These are phyloP conservation scores for Pantala flavescens DNA, from an alignment of 1,140 invertebrate species.

Conservation along the genomic window DNA sequence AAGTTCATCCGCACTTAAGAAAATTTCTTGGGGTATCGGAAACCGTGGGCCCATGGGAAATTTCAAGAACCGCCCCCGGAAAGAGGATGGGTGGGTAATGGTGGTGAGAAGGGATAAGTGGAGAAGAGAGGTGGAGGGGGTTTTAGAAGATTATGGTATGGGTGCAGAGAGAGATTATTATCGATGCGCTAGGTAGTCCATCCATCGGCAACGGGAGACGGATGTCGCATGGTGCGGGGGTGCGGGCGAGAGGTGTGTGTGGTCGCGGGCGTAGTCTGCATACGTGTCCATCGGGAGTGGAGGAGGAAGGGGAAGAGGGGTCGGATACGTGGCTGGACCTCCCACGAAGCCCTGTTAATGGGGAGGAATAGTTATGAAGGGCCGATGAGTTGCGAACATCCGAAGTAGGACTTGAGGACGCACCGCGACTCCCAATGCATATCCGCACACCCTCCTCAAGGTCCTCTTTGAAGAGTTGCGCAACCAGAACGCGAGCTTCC, in stretches of 20 bases:
- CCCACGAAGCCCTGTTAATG: neutral
- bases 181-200: conserved; percentile 6
- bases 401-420: neutral
- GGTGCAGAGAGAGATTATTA: neutral
- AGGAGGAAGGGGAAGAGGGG: neutral
- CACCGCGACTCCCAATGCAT: no score
- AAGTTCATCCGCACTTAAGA: no score
- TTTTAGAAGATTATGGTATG: neutral
- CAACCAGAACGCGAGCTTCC: neutral
- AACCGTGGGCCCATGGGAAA: no score
- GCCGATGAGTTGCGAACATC: neutral
- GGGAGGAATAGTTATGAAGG: neutral
- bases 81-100: no score
- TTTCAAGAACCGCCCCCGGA: no score
- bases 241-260: neutral
- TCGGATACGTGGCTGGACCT: neutral
- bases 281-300: neutral
- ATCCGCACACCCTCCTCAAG: no score
- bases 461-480: neutral
- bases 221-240: conserved; percentile 10
- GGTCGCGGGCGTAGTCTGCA: neutral
- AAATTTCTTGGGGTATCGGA: no score
- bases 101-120: neutral
- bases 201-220: neutral
- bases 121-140: no score